Base-by-base conservation (phyloP, 2,888 invertebrate species). In the Helicoverpa assulta region DNA sequence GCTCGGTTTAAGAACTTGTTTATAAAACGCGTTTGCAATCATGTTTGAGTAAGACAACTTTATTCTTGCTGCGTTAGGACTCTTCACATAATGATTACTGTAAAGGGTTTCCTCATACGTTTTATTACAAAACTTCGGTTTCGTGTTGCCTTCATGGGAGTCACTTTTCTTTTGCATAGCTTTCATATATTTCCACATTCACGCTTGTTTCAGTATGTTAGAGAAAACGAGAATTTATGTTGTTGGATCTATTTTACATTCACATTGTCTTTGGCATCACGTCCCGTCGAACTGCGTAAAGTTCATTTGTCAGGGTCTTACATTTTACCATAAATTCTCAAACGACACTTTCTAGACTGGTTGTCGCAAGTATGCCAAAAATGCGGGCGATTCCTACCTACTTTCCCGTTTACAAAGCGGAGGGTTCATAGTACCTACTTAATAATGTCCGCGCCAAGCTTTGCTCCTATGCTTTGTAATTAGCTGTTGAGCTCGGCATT, bases 261-360 rank as follows among this genome's bases (percentile, higher is more conserved):
- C 89, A 87, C 88, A 82, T 89, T 88, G 87, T 85, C 89, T 89
- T 86, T 86, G 85, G 87, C 89, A 88, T 88, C 88, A 90, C 87
- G 89, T 90, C 85, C 84, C 87, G 83, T 86, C 86, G 86, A 88
- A 89, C 89, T 89, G 87, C 89, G 89, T 88, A 89, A 90, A 93
- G 88, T 91, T 92, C 92, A 93, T 93, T 93, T 92, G 88, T 93
- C 92, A 92, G 85, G 84, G 84, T 81, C 86, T 87, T 84, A 87
- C 88, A 86, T 88, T 88, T 88, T 86, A 88, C 89, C 89, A 89
- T 88, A 86, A 86, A 88, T 89, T 88, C 85, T 85, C 84, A 77
- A 88, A 86, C 85, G 86, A 88, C 86, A 88, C 76, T 89, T 87
- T 84, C 81, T 78, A 80, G 83, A 81, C 80, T 85, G 85, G 82